Evolutionary conservation across 2,797 vertebrate genomes (phyloP).

Genomic region (Scomberomorus guttatus): DNA sequence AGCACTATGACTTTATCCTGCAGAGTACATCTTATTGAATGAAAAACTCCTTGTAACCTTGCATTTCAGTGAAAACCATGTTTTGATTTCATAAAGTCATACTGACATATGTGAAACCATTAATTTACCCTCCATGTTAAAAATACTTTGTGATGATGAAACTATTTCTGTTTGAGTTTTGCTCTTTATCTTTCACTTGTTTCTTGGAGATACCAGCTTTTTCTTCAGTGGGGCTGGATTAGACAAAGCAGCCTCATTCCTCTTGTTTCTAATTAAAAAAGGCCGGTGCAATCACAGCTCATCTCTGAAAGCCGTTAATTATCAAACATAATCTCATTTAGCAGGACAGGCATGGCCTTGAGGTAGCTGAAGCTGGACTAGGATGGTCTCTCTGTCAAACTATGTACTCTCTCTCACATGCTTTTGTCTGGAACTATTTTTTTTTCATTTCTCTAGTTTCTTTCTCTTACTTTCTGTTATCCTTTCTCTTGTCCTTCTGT

Average conservation of each 20-base stretch:
- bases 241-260: slow-evolving; percentile 22
- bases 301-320: slow-evolving; percentile 61
- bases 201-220: slow-evolving; percentile 5
- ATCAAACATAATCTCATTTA: slow-evolving; percentile 61
- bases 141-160: neutral
- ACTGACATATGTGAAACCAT: neutral
- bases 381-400: neutral
- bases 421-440: neutral
- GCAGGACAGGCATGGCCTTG: slow-evolving; percentile 45
- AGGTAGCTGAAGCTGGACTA: slow-evolving; percentile 13
- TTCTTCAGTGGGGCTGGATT: slow-evolving; percentile 5
- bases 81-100: neutral
- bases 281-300: slow-evolving; percentile 46
- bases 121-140: neutral
- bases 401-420: neutral
- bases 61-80: neutral
- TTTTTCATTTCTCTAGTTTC: too few species aligned
- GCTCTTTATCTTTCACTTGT: neutral
- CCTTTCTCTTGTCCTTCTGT: neutral
- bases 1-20: neutral
- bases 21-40: neutral
- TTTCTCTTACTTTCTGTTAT: neutral
- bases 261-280: slow-evolving; percentile 66
- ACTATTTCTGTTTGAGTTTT: slow-evolving; percentile 19
- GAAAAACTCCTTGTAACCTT: slow-evolving; percentile 45